Evolutionary conservation across 2,888 invertebrate genomes (phyloP).

Genomic region (Heliconius hortense): DNA sequence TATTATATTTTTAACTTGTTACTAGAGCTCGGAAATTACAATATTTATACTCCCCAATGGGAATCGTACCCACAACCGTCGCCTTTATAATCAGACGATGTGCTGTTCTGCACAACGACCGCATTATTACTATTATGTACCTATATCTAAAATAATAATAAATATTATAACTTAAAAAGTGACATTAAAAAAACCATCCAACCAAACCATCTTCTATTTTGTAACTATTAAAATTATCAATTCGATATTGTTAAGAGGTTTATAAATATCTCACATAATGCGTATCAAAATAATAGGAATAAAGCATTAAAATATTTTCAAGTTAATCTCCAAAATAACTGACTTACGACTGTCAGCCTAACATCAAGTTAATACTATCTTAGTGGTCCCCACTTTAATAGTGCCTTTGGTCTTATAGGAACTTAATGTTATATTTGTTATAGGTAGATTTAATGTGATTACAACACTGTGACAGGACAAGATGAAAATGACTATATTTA

Average conservation of each 20-base stretch:
- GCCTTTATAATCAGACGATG: too few relatives aligned
- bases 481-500: not conserved
- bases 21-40: too few relatives aligned
- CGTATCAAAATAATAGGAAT: slow-evolving; percentile 31
- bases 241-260: slow-evolving; percentile 1
- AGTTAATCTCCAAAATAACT: slow-evolving; percentile 18
- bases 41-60: too few relatives aligned
- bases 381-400: not conserved
- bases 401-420: not conserved
- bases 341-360: slow-evolving; percentile 59
- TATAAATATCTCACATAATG: slow-evolving; percentile 18
- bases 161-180: too few relatives aligned
- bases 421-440: slow-evolving; percentile 6
- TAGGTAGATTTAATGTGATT: not conserved
- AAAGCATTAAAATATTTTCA: slow-evolving; percentile 20
- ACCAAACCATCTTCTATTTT: not conserved
- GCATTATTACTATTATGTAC: too few relatives aligned
- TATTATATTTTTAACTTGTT: too few relatives aligned
- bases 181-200: not conserved
- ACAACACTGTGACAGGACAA: slow-evolving; percentile 1
- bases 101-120: too few relatives aligned
- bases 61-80: too few relatives aligned
- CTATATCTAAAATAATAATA: too few relatives aligned
- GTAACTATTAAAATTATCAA: slow-evolving; percentile 10
- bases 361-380: slow-evolving; percentile 42